Evolutionary conservation across 23 tunicate genomes (phyloP).

Genomic region (Styela clava): DNA sequence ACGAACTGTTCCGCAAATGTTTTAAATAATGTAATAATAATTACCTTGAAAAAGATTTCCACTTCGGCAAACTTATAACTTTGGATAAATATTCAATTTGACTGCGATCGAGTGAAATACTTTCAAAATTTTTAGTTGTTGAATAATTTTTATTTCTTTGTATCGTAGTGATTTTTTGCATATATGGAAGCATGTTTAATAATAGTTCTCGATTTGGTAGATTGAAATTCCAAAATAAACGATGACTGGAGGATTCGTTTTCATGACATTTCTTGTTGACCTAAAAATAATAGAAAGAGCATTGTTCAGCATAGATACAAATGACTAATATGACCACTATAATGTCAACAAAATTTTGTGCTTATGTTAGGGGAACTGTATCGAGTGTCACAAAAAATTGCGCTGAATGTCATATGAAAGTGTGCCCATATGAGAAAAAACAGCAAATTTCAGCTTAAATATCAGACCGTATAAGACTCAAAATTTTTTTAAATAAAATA

Average conservation of each 20-base stretch:
- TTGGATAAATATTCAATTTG: constrained; percentile 43
- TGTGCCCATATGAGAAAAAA: too few relatives aligned
- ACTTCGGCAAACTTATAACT: constrained; percentile 45
- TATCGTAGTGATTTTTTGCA: constrained; percentile 7
- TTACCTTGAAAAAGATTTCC: constrained; percentile 55
- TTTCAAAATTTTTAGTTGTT: too few relatives aligned
- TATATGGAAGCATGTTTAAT: constrained; percentile 26
- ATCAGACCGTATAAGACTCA: too few relatives aligned
- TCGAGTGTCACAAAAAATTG: too few relatives aligned
- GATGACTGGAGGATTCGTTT: constrained; percentile 31
- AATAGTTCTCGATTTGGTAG: constrained; percentile 45
- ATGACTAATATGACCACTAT: neutral
- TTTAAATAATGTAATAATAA: too few relatives aligned
- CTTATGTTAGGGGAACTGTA: neutral
- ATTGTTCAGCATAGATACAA: neutral
- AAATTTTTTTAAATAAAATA: too few relatives aligned
- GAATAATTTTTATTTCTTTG: neutral
- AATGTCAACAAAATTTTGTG: neutral
- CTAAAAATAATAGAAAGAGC: neutral
- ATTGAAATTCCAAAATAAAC: constrained; percentile 52
- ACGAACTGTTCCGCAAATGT: too few relatives aligned
- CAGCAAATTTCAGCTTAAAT: too few relatives aligned
- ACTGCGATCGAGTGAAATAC: constrained; percentile 9
- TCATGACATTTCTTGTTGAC: constrained; percentile 45
- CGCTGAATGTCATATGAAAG: too few relatives aligned